These are phyloP conservation scores for Chamaea fasciata DNA, from an alignment of 2,113 vertebrate species.

Conservation along the genomic window DNA sequence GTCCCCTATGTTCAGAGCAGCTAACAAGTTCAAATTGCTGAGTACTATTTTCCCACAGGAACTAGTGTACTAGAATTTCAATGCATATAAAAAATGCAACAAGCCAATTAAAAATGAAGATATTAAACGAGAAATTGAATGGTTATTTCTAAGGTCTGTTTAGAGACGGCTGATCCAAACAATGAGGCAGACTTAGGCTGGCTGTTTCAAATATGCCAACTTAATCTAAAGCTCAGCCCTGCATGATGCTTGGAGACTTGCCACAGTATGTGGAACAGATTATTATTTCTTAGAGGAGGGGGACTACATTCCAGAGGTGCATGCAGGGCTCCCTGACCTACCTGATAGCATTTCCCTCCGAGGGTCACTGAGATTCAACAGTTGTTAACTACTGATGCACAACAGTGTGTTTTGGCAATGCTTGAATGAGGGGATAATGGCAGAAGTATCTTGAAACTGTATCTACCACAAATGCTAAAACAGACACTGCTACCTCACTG, in stretches of 20 bases:
- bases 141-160: constrained; percentile 38
- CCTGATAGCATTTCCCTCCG: not conserved
- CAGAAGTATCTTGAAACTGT: not conserved
- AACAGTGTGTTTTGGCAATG: not conserved
- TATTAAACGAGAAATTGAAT: constrained; percentile 41
- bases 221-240: constrained; percentile 39
- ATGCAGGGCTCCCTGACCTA: not conserved
- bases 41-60: constrained; percentile 49
- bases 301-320: not conserved
- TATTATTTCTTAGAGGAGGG: not conserved
- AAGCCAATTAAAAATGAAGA: constrained; percentile 59
- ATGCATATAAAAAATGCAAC: constrained; percentile 41
- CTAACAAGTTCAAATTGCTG: constrained; percentile 47
- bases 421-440: not conserved
- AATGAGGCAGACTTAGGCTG: constrained; percentile 2
- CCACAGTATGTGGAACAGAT: not conserved
- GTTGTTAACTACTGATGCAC: not conserved
- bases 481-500: not conserved
- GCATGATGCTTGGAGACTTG: not conserved
- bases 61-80: not conserved
- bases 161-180: constrained; percentile 15
- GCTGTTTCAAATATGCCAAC: not conserved
- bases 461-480: not conserved
- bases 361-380: not conserved
- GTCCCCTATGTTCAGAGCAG: constrained; percentile 51